Percentiles rank a stretch among this genome's conserved stretches.
Conservation (phyloP, 1,140 invertebrate genomes). For the Calosoma granatense region DNA sequence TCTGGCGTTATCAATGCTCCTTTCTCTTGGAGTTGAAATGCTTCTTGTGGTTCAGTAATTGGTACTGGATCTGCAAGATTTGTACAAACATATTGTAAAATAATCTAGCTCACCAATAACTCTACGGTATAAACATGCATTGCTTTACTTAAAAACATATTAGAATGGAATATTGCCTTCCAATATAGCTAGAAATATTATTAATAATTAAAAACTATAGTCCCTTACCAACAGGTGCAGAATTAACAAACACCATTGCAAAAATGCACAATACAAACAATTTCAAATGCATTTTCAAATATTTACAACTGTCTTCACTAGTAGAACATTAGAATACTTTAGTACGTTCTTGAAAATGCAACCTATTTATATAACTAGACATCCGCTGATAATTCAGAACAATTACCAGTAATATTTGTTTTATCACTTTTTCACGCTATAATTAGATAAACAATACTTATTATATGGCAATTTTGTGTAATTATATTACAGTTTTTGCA, state of each 20-base stretch:
- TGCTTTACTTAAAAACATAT: background rate
- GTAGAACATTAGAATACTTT: background rate
- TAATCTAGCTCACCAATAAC: background rate
- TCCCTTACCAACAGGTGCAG: background rate
- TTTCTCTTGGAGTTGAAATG: background rate
- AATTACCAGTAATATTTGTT: background rate
- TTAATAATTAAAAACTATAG: background rate
- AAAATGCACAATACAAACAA: background rate
- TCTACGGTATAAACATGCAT: background rate
- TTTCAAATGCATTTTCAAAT: background rate
- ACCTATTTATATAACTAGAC: background rate
- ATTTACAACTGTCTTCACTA: background rate
- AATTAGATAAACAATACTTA: background rate
- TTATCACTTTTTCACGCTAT: background rate
- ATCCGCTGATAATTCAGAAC: background rate
- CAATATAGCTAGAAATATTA: background rate
- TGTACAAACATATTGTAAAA: background rate
- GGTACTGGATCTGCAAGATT: background rate
- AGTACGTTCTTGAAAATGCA: too few species aligned
- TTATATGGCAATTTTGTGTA: too few species aligned
- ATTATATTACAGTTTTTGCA: too few species aligned
- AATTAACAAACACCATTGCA: background rate
- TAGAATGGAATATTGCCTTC: background rate
- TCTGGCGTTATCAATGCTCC: background rate
- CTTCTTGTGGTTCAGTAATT: background rate